A percentile compares a stretch with the other conserved stretches of the same genome.
Conservation (phyloP, 64 coral and sea anemone genomes). For the Trachythela sp. region DNA sequence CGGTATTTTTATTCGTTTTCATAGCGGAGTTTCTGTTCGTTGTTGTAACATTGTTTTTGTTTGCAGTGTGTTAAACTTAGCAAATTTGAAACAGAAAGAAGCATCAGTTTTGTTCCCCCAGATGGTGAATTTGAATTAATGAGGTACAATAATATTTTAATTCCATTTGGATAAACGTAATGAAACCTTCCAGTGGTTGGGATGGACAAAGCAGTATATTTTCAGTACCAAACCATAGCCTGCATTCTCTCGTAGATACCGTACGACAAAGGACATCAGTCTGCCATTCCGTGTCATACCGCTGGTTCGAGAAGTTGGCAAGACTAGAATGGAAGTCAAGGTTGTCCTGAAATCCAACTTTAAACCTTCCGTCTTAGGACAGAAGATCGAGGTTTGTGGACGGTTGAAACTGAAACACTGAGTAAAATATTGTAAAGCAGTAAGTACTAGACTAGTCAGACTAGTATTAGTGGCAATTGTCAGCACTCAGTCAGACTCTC, state of each 20-base stretch:
- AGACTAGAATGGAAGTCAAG: conserved; percentile 93
- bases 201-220: background rate
- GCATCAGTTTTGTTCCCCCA: conserved; percentile 94
- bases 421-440: too few species aligned
- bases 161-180: background rate
- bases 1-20: too few species aligned
- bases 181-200: background rate
- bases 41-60: background rate
- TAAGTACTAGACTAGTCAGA: too few species aligned
- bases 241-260: conserved; percentile 60
- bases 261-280: conserved; percentile 97
- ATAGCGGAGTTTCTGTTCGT: too few species aligned
- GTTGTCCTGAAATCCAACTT: conserved; percentile 98
- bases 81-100: conserved; percentile 97
- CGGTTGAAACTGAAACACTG: too few species aligned
- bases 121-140: conserved; percentile 99
- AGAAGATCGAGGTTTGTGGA: conserved; percentile 88
- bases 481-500: too few species aligned
- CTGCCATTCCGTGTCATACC: conserved; percentile 95
- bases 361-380: conserved; percentile 90
- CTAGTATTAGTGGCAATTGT: too few species aligned
- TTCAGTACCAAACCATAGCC: background rate
- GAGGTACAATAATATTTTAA: conserved; percentile 52
- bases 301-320: conserved; percentile 86
- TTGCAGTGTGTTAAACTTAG: conserved; percentile 98